Conservation (phyloP, 2,113 vertebrate genomes). For the Eptatretus burgeri region DNA sequence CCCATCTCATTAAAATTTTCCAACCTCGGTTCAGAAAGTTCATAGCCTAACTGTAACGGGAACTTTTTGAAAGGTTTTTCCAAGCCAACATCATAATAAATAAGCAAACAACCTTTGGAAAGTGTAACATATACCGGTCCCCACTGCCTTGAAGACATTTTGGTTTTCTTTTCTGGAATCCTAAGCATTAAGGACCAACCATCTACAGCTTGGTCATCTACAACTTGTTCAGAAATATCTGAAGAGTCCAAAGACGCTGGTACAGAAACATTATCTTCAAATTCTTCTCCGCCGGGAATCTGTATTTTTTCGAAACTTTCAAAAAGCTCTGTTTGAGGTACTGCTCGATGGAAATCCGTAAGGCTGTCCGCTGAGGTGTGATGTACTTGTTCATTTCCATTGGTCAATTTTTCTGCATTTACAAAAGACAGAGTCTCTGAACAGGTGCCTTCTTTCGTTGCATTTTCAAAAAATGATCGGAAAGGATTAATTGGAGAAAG, state of each 20-base stretch:
- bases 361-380: background rate
- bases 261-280: no score
- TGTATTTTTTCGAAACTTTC: background rate
- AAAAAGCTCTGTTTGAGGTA: background rate
- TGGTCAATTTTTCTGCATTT: conserved; percentile 4
- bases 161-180: conserved; percentile 64
- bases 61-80: conserved; percentile 46
- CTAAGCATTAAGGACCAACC: conserved; percentile 66
- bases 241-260: no score
- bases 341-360: background rate
- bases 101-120: conserved; percentile 24
- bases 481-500: conserved; percentile 60
- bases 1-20: conserved; percentile 45
- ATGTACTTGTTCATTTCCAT: background rate
- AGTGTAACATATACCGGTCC: conserved; percentile 47
- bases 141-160: conserved; percentile 76
- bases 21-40: conserved; percentile 40
- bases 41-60: conserved; percentile 32
- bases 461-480: conserved; percentile 36
- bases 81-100: conserved; percentile 48
- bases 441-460: conserved; percentile 11
- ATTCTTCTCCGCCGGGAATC: background rate
- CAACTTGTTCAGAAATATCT: background rate
- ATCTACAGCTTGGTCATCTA: conserved; percentile 19
- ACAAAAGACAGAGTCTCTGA: background rate